Conservation (phyloP, 2,797 vertebrate species). For the Coregonus ussuriensis region DNA sequence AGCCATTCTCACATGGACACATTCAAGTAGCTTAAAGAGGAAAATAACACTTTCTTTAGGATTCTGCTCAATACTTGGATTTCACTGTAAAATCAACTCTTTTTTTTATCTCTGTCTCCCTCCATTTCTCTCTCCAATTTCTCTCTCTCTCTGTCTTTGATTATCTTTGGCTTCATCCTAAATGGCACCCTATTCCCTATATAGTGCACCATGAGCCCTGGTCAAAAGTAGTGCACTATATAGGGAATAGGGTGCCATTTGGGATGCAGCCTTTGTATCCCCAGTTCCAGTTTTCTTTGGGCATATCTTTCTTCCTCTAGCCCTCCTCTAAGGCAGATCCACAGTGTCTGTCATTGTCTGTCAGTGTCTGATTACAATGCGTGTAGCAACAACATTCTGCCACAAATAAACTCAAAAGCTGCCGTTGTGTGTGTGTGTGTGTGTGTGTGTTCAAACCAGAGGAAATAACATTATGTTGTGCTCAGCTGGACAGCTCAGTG, state of each 20-base stretch:
- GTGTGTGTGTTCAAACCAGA: background rate
- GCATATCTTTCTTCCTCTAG: slow-evolving; percentile 30
- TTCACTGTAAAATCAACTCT: slow-evolving; percentile 1
- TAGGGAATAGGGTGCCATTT: background rate
- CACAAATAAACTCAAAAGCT: background rate
- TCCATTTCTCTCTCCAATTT: slow-evolving; percentile 21
- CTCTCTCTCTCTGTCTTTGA: background rate
- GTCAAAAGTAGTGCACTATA: background rate
- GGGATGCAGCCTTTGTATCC: background rate
- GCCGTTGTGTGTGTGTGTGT: background rate
- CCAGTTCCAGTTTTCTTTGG: slow-evolving; percentile 42
- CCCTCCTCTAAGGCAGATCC: slow-evolving; percentile 57
- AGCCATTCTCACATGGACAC: background rate
- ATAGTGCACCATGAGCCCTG: background rate
- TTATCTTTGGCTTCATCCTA: too few relatives aligned
- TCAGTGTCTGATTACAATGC: slow-evolving; percentile 58
- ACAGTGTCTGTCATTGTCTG: slow-evolving; percentile 61
- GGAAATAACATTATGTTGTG: background rate
- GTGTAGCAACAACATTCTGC: background rate
- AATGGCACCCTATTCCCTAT: too few relatives aligned
- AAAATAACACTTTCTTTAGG: background rate
- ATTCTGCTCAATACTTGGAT: background rate
- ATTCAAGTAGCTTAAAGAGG: background rate
- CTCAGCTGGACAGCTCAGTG: background rate
- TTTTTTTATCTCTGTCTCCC: slow-evolving; percentile 35